Base-by-base conservation (phyloP, 2,797 vertebrate genomes). In the Nasua narica region DNA sequence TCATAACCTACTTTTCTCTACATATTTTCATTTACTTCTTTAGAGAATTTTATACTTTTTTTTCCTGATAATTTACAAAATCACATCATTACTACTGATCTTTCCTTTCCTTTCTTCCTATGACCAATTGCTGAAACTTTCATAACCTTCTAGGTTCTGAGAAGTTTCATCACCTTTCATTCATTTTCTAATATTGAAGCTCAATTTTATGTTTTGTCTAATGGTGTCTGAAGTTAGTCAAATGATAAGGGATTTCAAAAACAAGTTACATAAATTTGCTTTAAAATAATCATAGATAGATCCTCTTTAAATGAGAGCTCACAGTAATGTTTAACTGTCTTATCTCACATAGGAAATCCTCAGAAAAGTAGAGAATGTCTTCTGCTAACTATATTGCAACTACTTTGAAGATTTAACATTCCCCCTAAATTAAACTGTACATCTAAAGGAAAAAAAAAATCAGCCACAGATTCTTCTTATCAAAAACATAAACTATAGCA, bases 221-320 rank as follows among this genome's bases (percentile, higher is more conserved):
- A 43, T 3, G 21, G 6, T 54, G 48, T 67, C n/a, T 93, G 21
- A 97, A 87, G 50, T 84, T 84, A 83, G 13, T 50, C 15, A 92
- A 76, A 29, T 32, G 76, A 60, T n/a, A 77, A 95, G 46, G 90
- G 93, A 58, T 19, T 83, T 92, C 7, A 90, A 93, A 96, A 85
- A 23, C 6, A 87, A 72, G 3, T 43, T 87, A 60, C 25, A 35
- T 48, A 81, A 79, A 76, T 91, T 84, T 62, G 74, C 37, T 72
- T 77, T 35, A 78, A 83, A 89, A 89, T 48, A 74, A 84, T 48
- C 2, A 6, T 48, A 48, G 46, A 48, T 72, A 82, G 37, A 65
- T 46, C 9, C 12, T 79, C 10, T 70, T 62, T 87, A 37, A 67
- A 52, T 87, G 29, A 15, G 27, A 87, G 7, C 21, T 86, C 27